phyloP scores from a whole-genome alignment of 1,140 invertebrate species.

The Yoshiicerus persimilis region DNA sequence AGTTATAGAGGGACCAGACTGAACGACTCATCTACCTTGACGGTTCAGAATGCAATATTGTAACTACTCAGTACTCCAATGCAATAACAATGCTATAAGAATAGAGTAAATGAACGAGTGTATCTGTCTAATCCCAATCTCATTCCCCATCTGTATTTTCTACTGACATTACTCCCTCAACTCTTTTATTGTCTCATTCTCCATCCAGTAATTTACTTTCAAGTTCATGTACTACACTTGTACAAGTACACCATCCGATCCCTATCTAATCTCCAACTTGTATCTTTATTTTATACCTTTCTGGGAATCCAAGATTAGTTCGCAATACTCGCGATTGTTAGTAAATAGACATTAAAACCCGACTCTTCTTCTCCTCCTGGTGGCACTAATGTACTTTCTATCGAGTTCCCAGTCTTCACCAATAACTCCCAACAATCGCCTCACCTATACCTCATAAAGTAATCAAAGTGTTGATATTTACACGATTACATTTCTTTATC shows the following conservation, averaged over 20 bases:
- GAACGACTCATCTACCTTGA: neutral
- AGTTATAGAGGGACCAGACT: neutral
- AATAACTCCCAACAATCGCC: neutral
- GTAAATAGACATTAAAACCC: neutral
- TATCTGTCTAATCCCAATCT: neutral
- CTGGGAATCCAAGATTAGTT: neutral
- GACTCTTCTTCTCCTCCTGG: neutral
- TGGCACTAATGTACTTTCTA: neutral
- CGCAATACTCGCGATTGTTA: neutral
- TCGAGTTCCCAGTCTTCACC: no score
- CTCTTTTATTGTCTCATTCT: constrained; percentile 18
- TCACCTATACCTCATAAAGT: neutral
- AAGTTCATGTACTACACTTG: neutral
- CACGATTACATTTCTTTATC: neutral
- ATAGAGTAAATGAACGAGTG: neutral
- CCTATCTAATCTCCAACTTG: neutral
- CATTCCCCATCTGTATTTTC: neutral
- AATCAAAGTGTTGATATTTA: neutral
- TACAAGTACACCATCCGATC: neutral
- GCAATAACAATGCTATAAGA: neutral
- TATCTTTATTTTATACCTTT: neutral
- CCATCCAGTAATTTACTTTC: neutral
- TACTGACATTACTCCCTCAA: constrained; percentile 7
- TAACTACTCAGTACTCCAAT: neutral
- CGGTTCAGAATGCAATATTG: neutral